Conservation (phyloP, 2,797 vertebrate species). For the Mus minutoides region DNA sequence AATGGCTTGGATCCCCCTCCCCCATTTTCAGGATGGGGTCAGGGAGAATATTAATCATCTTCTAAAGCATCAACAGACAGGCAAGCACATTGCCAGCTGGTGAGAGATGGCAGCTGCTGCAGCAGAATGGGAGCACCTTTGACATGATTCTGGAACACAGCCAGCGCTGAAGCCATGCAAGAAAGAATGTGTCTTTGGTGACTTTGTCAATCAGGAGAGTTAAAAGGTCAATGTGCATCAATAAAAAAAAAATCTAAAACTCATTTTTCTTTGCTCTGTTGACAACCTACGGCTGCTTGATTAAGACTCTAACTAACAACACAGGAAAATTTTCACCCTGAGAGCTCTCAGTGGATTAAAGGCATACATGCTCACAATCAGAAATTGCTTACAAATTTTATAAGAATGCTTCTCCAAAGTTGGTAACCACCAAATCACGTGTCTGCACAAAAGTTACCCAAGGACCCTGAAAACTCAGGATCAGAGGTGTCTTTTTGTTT, state of each 20-base stretch:
- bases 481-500: slow-evolving; percentile 42
- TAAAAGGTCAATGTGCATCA: slow-evolving; percentile 70
- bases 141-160: background rate
- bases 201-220: slow-evolving; percentile 59
- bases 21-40: background rate
- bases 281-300: slow-evolving; percentile 59
- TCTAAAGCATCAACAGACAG: slow-evolving; percentile 58
- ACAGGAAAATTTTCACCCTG: slow-evolving; percentile 23
- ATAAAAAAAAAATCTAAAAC: slow-evolving; percentile 65
- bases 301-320: slow-evolving; percentile 58
- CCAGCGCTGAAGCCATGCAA: background rate
- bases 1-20: slow-evolving; percentile 1
- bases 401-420: slow-evolving; percentile 9
- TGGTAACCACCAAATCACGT: slow-evolving; percentile 26
- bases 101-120: slow-evolving; percentile 31
- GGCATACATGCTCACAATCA: slow-evolving; percentile 15
- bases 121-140: slow-evolving; percentile 33
- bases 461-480: slow-evolving; percentile 22
- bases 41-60: slow-evolving; percentile 67
- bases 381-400: slow-evolving; percentile 49
- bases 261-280: slow-evolving; percentile 65
- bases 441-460: slow-evolving; percentile 26
- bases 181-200: background rate
- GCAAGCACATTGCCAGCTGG: slow-evolving; percentile 46
- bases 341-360: slow-evolving; percentile 40